phyloP scores from a whole-genome alignment of 2,888 invertebrate species.

The Drosophila meridiana region DNA sequence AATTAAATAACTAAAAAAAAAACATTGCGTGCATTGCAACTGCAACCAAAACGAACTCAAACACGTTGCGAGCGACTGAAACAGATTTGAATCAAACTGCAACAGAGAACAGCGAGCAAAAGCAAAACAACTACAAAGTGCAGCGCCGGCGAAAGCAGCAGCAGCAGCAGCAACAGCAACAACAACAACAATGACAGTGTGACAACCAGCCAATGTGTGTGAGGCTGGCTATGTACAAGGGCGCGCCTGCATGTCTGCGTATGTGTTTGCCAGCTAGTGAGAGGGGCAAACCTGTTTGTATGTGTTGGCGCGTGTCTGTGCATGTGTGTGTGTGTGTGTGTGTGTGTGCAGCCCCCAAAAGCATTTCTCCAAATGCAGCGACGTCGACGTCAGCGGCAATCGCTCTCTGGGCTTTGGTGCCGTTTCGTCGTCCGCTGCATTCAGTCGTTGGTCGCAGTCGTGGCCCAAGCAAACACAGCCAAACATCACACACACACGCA shows the following conservation, averaged over 20 bases:
- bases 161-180: slow-evolving; percentile 34
- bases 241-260: slow-evolving; percentile 55
- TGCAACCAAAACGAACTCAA: slow-evolving; percentile 47
- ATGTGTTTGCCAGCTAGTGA: slow-evolving; percentile 36
- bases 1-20: slow-evolving; percentile 17
- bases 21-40: slow-evolving; percentile 54
- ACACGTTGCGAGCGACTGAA: slow-evolving; percentile 52
- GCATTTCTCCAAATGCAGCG: slow-evolving; percentile 79
- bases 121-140: slow-evolving; percentile 58
- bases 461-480: slow-evolving; percentile 59
- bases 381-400: slow-evolving; percentile 46
- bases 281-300: slow-evolving; percentile 44
- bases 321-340: slow-evolving; percentile 15
- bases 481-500: slow-evolving; percentile 50
- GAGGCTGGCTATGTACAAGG: slow-evolving; percentile 74
- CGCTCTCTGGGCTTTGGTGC: slow-evolving; percentile 60
- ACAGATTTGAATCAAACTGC: slow-evolving; percentile 31
- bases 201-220: slow-evolving; percentile 76
- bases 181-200: slow-evolving; percentile 26
- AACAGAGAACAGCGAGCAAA: slow-evolving; percentile 45
- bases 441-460: slow-evolving; percentile 47
- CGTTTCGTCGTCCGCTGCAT: slow-evolving; percentile 66
- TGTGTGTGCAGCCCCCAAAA: slow-evolving; percentile 74
- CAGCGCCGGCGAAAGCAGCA: slow-evolving; percentile 49
- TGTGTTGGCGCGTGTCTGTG: slow-evolving; percentile 16